Evolutionary conservation across 2,888 invertebrate genomes (phyloP), one percentile per base, ranked within the genome.

Genomic region (Oligia latruncula): DNA sequence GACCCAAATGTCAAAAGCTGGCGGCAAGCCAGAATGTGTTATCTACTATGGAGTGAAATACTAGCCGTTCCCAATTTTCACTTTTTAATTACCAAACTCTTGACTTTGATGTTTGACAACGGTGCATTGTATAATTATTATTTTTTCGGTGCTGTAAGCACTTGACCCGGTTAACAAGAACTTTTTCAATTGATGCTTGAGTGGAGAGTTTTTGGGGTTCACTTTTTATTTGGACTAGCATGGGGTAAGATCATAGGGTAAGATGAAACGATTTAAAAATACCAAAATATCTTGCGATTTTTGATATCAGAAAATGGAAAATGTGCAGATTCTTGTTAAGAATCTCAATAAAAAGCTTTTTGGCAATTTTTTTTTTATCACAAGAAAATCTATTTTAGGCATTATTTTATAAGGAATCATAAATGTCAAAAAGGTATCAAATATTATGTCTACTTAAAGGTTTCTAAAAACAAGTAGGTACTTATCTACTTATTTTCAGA

Each of bases 1-100:
- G 95, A 95, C 96, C 96, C 92, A 95, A 94, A 95, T 96, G 94
- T 91, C 88, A 91, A 87, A 84, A 89, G 89, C 91, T 96, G 96
- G 96, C 95, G 78, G 82, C 75, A 68, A 40, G 95, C 96, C 96
- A 96, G 93, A 94, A 92, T 90, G 92, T 92, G 93, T 93, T 95
- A 95, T 95, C 94, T 93, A 91, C 93, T 93, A 92, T 92, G 91
- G 90, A 92, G 90, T 91, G 92, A 92, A 93, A 95, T 93, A 93
- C 92, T 92, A 91, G 91, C 90, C 91, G 92, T 91, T 93, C 94
- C 93, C 93, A 95, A 95, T 95, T 95, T 94, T 95, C 93, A 92
- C 92, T 95, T 96, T 96, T 96, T 96, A 96, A 96, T 96, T 95
- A 95, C 94, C 93, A 91, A 89, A 90, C 92, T 90, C 94, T 94